Percentiles rank a stretch among this genome's conserved stretches.
These are phyloP conservation scores for Diaphora mendica DNA, from an alignment of 2,888 invertebrate genomes.

Conservation along the genomic window DNA sequence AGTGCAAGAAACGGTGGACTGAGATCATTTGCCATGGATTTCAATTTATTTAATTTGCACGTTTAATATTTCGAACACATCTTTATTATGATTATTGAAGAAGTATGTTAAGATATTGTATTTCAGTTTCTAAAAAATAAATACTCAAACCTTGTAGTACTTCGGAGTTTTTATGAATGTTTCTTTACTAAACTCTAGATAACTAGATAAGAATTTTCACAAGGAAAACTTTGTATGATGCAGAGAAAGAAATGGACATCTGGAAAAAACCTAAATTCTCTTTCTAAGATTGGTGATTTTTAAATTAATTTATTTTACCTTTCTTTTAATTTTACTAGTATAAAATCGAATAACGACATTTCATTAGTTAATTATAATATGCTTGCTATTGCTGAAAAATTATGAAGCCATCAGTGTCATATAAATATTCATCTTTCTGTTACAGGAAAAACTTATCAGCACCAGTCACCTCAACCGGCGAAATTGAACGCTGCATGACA, in stretches of 20 bases:
- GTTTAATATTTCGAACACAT: neutral
- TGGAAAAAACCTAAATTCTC: too few relatives aligned
- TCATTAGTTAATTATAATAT: too few relatives aligned
- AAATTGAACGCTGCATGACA: conserved; percentile 70
- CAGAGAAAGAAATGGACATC: too few relatives aligned
- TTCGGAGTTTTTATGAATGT: neutral
- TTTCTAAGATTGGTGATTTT: too few relatives aligned
- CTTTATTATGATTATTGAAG: neutral
- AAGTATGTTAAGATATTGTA: neutral
- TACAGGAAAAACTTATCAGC: conserved; percentile 75
- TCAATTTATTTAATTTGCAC: neutral
- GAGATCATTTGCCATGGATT: neutral
- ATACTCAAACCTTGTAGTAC: neutral
- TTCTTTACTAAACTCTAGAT: too few relatives aligned
- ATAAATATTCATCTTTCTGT: conserved; percentile 17
- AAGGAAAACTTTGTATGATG: too few relatives aligned
- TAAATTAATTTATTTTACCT: too few relatives aligned
- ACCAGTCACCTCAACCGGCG: conserved; percentile 56
- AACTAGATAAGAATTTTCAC: too few relatives aligned
- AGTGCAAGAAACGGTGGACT: neutral
- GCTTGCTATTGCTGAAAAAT: neutral
- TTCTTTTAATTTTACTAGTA: neutral
- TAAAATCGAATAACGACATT: too few relatives aligned
- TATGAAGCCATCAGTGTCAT: neutral
- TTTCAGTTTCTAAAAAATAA: neutral